Conservation (phyloP, 2,888 invertebrate species). For the Melitaea athalia region DNA sequence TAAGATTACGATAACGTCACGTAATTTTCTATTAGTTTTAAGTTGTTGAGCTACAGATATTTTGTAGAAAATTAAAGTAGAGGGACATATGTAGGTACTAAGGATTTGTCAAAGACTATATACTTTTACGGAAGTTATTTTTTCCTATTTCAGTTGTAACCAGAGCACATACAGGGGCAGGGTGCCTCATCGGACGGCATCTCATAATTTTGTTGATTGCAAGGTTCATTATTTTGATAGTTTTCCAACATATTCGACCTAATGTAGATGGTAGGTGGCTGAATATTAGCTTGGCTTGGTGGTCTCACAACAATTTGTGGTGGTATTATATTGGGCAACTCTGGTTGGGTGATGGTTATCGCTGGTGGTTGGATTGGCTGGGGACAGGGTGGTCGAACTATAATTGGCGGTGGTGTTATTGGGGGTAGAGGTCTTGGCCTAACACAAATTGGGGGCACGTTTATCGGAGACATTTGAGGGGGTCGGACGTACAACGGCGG, state of each 20-base stretch:
- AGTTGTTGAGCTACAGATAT: too few relatives aligned
- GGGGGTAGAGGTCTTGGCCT: slow-evolving; percentile 49
- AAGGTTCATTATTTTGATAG: not conserved
- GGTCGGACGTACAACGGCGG: slow-evolving; percentile 54
- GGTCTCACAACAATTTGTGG: slow-evolving; percentile 55
- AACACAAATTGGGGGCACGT: slow-evolving; percentile 54
- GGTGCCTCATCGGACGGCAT: not conserved
- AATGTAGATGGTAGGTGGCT: slow-evolving; percentile 53
- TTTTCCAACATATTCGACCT: slow-evolving; percentile 30
- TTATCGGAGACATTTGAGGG: slow-evolving; percentile 48
- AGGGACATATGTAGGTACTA: too few relatives aligned
- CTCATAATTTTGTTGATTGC: not conserved
- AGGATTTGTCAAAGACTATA: too few relatives aligned
- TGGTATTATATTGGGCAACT: slow-evolving; percentile 40
- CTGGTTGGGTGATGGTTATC: slow-evolving; percentile 49
- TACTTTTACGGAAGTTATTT: too few relatives aligned
- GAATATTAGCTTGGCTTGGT: slow-evolving; percentile 50
- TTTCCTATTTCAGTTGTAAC: too few relatives aligned
- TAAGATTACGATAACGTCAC: too few relatives aligned
- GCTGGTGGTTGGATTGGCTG: slow-evolving; percentile 47
- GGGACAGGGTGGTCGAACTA: slow-evolving; percentile 53
- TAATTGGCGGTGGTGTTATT: slow-evolving; percentile 55
- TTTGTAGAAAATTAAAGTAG: too few relatives aligned
- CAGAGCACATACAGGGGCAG: not conserved
- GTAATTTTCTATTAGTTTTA: too few relatives aligned